A percentile compares a stretch with the other conserved stretches of the same genome.
Conservation (phyloP, 2,888 invertebrate species). For the Glyphotaelius pellucidus region DNA sequence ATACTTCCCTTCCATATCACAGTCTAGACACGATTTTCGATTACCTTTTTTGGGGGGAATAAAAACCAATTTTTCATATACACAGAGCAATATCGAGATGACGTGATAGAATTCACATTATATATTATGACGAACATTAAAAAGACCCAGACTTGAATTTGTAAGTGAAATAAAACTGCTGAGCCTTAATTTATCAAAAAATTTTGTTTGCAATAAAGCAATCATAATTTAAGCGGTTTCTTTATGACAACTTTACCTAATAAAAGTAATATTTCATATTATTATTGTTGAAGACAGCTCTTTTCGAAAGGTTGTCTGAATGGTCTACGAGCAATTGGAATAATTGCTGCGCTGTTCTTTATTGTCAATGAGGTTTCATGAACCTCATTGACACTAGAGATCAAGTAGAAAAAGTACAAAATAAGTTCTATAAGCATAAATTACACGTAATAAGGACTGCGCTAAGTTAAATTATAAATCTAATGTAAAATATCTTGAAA, state of each 20-base stretch:
- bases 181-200: not conserved
- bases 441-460: too few species aligned
- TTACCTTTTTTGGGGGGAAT: slow-evolving; percentile 34
- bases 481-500: too few species aligned
- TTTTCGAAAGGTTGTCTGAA: not conserved
- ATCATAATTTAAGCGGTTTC: slow-evolving; percentile 3
- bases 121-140: not conserved
- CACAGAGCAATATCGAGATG: slow-evolving; percentile 33
- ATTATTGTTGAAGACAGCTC: not conserved
- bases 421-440: too few species aligned
- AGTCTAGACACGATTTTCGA: slow-evolving; percentile 42
- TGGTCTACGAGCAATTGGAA: too few species aligned
- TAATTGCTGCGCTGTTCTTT: too few species aligned
- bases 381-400: too few species aligned
- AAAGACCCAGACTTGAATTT: not conserved
- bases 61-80: slow-evolving; percentile 37
- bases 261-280: too few species aligned
- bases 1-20: slow-evolving; percentile 6
- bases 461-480: too few species aligned
- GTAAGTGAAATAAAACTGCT: slow-evolving; percentile 4
- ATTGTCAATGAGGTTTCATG: not conserved
- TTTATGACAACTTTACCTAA: not conserved
- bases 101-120: slow-evolving; percentile 28
- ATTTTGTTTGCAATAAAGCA: slow-evolving; percentile 5
- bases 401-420: too few species aligned